Conservation (phyloP, 2,888 invertebrate genomes). For the Dicycla oo region DNA sequence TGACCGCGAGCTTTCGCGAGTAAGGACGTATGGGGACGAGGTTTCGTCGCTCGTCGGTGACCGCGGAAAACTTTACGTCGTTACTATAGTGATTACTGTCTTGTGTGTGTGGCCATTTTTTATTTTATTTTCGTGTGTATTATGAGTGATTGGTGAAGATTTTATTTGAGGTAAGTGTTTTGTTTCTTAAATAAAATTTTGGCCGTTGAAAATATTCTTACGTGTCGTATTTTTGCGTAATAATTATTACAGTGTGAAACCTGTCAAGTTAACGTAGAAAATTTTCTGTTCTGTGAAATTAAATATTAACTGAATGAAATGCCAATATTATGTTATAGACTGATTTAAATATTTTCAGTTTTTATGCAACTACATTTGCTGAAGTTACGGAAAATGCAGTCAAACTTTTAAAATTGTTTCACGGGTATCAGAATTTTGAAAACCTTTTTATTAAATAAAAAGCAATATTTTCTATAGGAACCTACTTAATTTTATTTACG, state of each 20-base stretch:
- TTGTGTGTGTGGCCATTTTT: constrained; percentile 64
- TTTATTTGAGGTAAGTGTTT: constrained; percentile 58
- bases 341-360: neutral
- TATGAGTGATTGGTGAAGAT: constrained; percentile 59
- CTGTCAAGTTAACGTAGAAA: rapidly evolving
- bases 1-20: constrained; percentile 88
- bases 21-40: constrained; percentile 70
- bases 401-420: neutral
- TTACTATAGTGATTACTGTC: constrained; percentile 49
- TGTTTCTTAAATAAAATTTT: neutral
- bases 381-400: neutral
- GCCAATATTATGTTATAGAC: neutral
- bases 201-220: neutral
- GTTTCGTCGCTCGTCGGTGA: constrained; percentile 49
- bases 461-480: neutral
- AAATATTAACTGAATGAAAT: neutral
- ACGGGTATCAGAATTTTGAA: no score
- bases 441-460: no score
- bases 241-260: neutral
- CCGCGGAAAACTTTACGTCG: constrained; percentile 85
- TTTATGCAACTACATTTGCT: neutral
- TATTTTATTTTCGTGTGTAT: constrained; percentile 58
- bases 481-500: neutral
- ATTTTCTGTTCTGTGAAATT: neutral
- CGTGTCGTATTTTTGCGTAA: neutral